These are phyloP conservation scores for Incurvaria masculella DNA, from an alignment of 2,888 invertebrate genomes.

Conservation along the genomic window DNA sequence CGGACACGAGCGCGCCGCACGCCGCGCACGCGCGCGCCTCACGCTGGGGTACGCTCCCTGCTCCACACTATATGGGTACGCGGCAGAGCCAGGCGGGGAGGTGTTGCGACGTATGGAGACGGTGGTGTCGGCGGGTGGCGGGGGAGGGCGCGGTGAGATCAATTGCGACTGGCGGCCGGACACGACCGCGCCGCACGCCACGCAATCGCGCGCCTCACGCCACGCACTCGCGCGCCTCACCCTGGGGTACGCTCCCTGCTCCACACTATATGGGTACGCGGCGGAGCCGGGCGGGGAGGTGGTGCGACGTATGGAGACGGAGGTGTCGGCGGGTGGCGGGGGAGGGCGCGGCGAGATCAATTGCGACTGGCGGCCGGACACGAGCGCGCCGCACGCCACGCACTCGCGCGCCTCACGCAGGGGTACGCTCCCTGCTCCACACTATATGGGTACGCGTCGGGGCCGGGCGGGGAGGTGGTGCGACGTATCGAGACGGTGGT, in stretches of 20 bases:
- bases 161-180: constrained; percentile 52
- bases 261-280: too few relatives aligned
- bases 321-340: too few relatives aligned
- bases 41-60: constrained; percentile 48
- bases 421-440: too few relatives aligned
- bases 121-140: constrained; percentile 27
- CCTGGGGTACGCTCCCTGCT: too few relatives aligned
- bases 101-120: constrained; percentile 37
- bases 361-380: too few relatives aligned
- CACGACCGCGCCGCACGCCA: constrained; percentile 13
- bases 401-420: constrained; percentile 21
- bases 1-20: constrained; percentile 20
- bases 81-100: constrained; percentile 2
- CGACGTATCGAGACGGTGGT: too few relatives aligned
- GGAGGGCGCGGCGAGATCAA: too few relatives aligned
- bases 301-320: too few relatives aligned
- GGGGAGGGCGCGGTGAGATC: constrained; percentile 47
- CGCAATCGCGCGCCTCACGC: constrained; percentile 16
- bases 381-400: constrained; percentile 19
- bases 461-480: too few relatives aligned
- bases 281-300: too few relatives aligned
- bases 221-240: constrained; percentile 24
- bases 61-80: too few relatives aligned
- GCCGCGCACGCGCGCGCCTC: constrained; percentile 24
- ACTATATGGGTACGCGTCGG: constrained; percentile 9